These are phyloP conservation scores for Thyatira batis DNA, from an alignment of 2,888 invertebrate genomes.

Conservation along the genomic window DNA sequence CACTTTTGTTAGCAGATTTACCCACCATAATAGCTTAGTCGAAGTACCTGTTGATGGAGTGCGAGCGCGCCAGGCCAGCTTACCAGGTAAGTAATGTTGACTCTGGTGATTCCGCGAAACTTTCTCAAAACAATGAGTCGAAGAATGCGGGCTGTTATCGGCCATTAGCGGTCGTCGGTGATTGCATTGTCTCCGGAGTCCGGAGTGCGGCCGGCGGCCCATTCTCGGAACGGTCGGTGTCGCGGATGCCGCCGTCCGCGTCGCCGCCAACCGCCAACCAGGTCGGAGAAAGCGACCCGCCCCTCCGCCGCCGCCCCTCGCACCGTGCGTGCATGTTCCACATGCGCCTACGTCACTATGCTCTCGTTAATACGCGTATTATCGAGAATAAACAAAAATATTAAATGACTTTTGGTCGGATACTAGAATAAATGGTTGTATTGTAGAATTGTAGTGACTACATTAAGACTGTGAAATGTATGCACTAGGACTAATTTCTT, in stretches of 20 bases:
- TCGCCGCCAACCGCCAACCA: conserved; percentile 1
- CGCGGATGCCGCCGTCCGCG: conserved; percentile 3
- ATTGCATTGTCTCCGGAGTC: conserved; percentile 10
- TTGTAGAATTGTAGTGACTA: too few relatives aligned
- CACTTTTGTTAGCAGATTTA: not conserved
- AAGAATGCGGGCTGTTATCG: conserved; percentile 14
- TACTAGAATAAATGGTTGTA: too few relatives aligned
- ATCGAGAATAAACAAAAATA: too few relatives aligned
- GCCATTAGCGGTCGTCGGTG: conserved; percentile 2
- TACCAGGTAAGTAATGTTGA: conserved; percentile 3
- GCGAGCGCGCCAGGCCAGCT: not conserved
- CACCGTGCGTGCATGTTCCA: conserved; percentile 15
- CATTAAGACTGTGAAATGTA: too few relatives aligned
- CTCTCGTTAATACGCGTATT: not conserved
- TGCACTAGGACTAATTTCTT: too few relatives aligned
- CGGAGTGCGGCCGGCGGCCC: conserved; percentile 10
- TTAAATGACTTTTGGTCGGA: too few relatives aligned
- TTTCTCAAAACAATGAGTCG: conserved; percentile 23
- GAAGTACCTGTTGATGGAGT: not conserved
- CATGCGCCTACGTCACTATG: not conserved
- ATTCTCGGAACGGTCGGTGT: conserved; percentile 6
- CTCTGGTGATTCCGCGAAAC: conserved; percentile 12
- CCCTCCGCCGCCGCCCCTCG: conserved; percentile 7
- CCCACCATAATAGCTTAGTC: not conserved
- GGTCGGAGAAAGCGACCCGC: conserved; percentile 9